Percentiles rank a stretch among this genome's conserved stretches.
These are phyloP conservation scores for Lasius fuliginosus DNA, from an alignment of 2,888 invertebrate species.

Conservation along the genomic window DNA sequence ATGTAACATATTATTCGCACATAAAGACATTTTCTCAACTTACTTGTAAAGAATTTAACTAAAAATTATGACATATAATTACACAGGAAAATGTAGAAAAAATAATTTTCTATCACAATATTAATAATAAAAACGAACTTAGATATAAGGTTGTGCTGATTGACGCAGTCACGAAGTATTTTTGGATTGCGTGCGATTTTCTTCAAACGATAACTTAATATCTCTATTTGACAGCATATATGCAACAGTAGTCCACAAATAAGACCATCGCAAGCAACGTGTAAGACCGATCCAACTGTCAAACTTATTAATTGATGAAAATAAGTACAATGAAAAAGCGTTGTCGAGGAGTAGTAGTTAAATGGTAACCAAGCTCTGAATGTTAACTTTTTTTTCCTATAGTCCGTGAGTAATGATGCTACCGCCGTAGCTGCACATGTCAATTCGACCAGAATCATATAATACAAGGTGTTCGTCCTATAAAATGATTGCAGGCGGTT, in stretches of 20 bases:
- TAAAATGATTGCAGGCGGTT: slow-evolving; percentile 18
- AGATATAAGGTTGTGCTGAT: slow-evolving; percentile 10
- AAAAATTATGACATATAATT: not conserved
- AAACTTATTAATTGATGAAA: slow-evolving; percentile 29
- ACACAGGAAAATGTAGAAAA: not conserved
- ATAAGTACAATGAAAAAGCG: slow-evolving; percentile 25
- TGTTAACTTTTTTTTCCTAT: slow-evolving; percentile 27
- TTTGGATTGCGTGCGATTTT: not conserved
- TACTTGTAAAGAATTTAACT: not conserved
- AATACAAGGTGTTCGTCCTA: slow-evolving; percentile 55
- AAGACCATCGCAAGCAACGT: slow-evolving; percentile 72
- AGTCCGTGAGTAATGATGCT: slow-evolving; percentile 51
- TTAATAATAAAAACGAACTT: slow-evolving; percentile 10
- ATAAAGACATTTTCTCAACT: not conserved
- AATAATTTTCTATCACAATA: not conserved
- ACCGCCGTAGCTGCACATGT: slow-evolving; percentile 56
- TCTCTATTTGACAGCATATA: slow-evolving; percentile 75
- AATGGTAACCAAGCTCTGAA: slow-evolving; percentile 72
- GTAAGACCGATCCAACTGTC: slow-evolving; percentile 36
- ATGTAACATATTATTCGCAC: not conserved
- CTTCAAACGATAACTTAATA: slow-evolving; percentile 69
- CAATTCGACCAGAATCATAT: slow-evolving; percentile 57
- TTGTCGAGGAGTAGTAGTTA: slow-evolving; percentile 26
- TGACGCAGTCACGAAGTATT: not conserved
- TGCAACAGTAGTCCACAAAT: slow-evolving; percentile 70